Conservation (phyloP, 2,113 vertebrate species). For the Pelodiscus sinensis region DNA sequence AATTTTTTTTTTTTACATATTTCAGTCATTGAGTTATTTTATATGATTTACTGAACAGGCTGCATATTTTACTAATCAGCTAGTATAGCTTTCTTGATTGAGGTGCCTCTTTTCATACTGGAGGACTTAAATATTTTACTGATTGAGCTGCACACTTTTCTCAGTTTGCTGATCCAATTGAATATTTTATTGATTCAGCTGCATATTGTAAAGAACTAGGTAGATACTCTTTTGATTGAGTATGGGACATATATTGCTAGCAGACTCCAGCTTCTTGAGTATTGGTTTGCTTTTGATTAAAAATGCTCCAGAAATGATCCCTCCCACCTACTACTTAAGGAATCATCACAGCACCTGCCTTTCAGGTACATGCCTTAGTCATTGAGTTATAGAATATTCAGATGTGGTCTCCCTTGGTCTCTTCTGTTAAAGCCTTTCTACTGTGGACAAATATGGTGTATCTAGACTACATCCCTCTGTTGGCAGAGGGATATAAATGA, state of each 20-base stretch:
- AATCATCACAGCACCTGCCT: not conserved
- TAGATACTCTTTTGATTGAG: not conserved
- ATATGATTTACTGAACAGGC: constrained; percentile 41
- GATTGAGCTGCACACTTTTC: not conserved
- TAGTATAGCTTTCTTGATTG: constrained; percentile 30
- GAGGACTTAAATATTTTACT: constrained; percentile 13
- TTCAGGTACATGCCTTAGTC: too few species aligned
- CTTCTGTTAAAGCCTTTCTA: too few species aligned
- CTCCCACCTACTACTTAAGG: not conserved
- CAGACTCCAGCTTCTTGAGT: not conserved
- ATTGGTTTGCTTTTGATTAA: not conserved
- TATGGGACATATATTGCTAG: not conserved
- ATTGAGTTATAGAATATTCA: too few species aligned
- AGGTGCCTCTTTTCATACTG: constrained; percentile 45
- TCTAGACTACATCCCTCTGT: too few species aligned
- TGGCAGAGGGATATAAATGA: too few species aligned
- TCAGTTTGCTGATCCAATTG: not conserved
- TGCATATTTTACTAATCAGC: constrained; percentile 64
- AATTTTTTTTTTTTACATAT: constrained; percentile 7
- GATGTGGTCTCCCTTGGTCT: too few species aligned
- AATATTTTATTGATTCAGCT: not conserved
- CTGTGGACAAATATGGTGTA: too few species aligned
- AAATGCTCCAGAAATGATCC: not conserved
- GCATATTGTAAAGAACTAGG: not conserved
- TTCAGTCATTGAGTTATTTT: constrained; percentile 24